Base-by-base conservation (phyloP, 2,113 vertebrate species). In the Tautogolabrus adspersus region DNA sequence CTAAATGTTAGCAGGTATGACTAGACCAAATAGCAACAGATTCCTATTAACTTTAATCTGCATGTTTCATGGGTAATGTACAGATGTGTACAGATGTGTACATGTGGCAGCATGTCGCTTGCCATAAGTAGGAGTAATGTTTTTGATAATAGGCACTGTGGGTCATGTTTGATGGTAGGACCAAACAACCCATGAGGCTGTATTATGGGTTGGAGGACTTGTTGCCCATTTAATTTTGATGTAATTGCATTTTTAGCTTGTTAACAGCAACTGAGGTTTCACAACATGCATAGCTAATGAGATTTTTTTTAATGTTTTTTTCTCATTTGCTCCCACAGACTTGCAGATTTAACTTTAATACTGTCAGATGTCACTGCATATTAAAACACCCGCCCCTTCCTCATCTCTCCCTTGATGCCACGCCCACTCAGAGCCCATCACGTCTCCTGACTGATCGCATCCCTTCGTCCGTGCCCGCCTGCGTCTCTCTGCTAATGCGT, bases 401-500 rank as follows among this genome's bases (percentile, higher is more conserved):
- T 66, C 47, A 37, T 70, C 54, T 55, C 68, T 67, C 76, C 34
- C 47, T 6, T 44, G 19, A 19, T 42, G 46, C 77, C 81, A 71
- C 70, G 22, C 79, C 82, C 70, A 74, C 72, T 71, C 72, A 16
- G 15, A 66, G 23, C n/a, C 46, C 63, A 54, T 72, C 54, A 46
- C 8, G 7, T n/a, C 10, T 30, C 58, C 19, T 34, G 57, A 55
- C 21, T 34, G 68, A 72, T 74, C 6, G 19, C 55, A 56, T 49
- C 66, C 37, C 15, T 22, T 60, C 5, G 10, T 69, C 55, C 51
- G 10, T 5, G 12, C 46, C 71, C 63, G 52, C 80, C 80, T 67
- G 63, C 81, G 55, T 58, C 67, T 26, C 54, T 26, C 66, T 5
- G 34, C 62, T 90, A 85, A 90, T 84, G 86, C 67, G 66, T 86